Evolutionary conservation across 2,888 invertebrate genomes (phyloP).

Genomic region (Nomada lathburiana): DNA sequence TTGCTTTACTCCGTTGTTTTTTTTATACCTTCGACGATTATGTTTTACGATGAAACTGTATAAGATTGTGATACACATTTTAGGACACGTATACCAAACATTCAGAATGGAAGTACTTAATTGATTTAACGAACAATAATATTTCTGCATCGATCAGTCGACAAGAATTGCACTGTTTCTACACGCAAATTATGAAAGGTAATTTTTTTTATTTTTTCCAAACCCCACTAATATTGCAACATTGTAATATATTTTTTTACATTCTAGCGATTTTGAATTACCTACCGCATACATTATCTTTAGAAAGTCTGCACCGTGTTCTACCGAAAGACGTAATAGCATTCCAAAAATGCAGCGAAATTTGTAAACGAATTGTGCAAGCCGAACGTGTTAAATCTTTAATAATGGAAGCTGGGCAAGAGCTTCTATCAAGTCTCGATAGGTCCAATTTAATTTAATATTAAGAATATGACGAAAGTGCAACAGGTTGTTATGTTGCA

Average conservation of each 20-base stretch:
- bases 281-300: slow-evolving; percentile 80
- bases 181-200: slow-evolving; percentile 81
- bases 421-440: slow-evolving; percentile 80
- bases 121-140: slow-evolving; percentile 79
- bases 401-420: slow-evolving; percentile 83
- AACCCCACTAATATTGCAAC: background rate
- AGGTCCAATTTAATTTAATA: slow-evolving; percentile 44
- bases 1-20: background rate
- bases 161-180: slow-evolving; percentile 73
- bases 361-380: slow-evolving; percentile 82
- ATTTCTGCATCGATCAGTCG: slow-evolving; percentile 73
- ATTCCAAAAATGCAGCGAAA: slow-evolving; percentile 81
- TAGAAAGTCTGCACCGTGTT: slow-evolving; percentile 81
- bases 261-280: slow-evolving; percentile 81
- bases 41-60: slow-evolving; percentile 13
- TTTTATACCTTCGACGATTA: background rate
- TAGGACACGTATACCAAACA: slow-evolving; percentile 82
- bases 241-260: slow-evolving; percentile 29
- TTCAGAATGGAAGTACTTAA: slow-evolving; percentile 82
- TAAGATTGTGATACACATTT: slow-evolving; percentile 22
- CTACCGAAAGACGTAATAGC: slow-evolving; percentile 81
- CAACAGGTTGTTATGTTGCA: slow-evolving; percentile 30
- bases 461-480: slow-evolving; percentile 4
- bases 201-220: slow-evolving; percentile 4
- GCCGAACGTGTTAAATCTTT: slow-evolving; percentile 83